Percentiles rank a stretch among this genome's conserved stretches.
Evolutionary conservation across 2,888 invertebrate species (phyloP).

Genomic region (Alloplasta piceator): DNA sequence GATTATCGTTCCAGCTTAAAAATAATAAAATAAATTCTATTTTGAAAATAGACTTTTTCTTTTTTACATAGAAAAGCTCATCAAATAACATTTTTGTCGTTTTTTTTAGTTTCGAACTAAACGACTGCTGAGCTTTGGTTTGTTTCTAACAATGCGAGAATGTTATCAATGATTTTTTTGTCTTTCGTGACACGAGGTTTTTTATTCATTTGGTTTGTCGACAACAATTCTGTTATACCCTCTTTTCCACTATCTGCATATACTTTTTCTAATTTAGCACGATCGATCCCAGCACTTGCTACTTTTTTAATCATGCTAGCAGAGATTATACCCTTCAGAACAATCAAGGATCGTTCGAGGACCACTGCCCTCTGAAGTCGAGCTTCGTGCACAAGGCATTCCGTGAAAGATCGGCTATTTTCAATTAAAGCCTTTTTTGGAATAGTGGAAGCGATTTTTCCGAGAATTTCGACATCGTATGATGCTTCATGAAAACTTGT

Average conservation of each 20-base stretch:
- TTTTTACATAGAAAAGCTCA: no score
- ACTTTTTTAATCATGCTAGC: slow-evolving; percentile 47
- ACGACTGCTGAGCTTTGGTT: slow-evolving; percentile 20
- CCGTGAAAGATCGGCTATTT: slow-evolving; percentile 47
- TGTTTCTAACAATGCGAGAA: slow-evolving; percentile 25
- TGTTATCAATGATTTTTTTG: slow-evolving; percentile 39
- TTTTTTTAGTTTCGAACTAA: neutral
- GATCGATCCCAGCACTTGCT: slow-evolving; percentile 26
- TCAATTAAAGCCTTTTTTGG: slow-evolving; percentile 39
- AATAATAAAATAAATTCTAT: slow-evolving; percentile 8
- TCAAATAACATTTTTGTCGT: slow-evolving; percentile 2
- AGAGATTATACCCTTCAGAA: slow-evolving; percentile 39
- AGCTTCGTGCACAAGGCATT: slow-evolving; percentile 36
- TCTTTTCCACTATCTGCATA: slow-evolving; percentile 27
- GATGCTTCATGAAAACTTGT: slow-evolving; percentile 39
- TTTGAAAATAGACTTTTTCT: neutral
- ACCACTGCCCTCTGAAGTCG: slow-evolving; percentile 30
- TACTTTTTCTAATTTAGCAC: slow-evolving; percentile 25
- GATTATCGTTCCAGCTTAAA: neutral
- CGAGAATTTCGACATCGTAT: slow-evolving; percentile 39
- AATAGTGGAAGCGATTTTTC: slow-evolving; percentile 44
- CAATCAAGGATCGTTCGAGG: slow-evolving; percentile 38
- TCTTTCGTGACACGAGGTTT: slow-evolving; percentile 41
- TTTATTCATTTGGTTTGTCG: slow-evolving; percentile 17
- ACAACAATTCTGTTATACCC: slow-evolving; percentile 27